Evolutionary conservation across 2,113 vertebrate genomes (phyloP).

Genomic region (Istiophorus platypterus): DNA sequence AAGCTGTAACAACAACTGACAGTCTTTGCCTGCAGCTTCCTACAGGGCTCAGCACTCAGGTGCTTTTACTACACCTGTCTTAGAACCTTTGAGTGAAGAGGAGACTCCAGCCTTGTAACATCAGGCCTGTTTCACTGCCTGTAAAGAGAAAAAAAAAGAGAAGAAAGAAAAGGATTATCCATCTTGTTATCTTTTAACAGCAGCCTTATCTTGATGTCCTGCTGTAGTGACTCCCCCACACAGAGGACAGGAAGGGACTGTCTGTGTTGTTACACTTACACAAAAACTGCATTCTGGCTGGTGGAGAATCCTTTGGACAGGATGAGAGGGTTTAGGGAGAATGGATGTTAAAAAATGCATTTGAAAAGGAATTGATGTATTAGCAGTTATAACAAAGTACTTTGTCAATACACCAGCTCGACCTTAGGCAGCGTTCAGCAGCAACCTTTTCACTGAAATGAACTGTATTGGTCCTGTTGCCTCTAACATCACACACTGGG

Average conservation of each 20-base stretch:
- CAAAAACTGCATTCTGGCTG: slow-evolving; percentile 65
- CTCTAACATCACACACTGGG: slow-evolving; percentile 20
- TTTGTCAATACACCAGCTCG: slow-evolving; percentile 55
- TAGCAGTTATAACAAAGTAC: slow-evolving; percentile 69
- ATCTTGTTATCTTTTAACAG: slow-evolving; percentile 73
- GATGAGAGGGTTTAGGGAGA: slow-evolving; percentile 61
- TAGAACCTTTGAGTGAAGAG: slow-evolving; percentile 51
- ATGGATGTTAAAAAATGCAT: slow-evolving; percentile 64
- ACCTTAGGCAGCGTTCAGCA: slow-evolving; percentile 53
- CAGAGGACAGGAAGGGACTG: slow-evolving; percentile 74
- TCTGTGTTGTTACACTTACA: slow-evolving; percentile 72
- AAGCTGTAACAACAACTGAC: slow-evolving; percentile 78
- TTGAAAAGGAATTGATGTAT: slow-evolving; percentile 75
- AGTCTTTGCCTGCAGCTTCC: slow-evolving; percentile 73
- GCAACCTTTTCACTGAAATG: slow-evolving; percentile 47
- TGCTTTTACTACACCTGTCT: slow-evolving; percentile 75
- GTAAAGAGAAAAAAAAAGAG: slow-evolving; percentile 15
- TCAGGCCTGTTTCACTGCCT: slow-evolving; percentile 44
- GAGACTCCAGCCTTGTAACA: slow-evolving; percentile 46
- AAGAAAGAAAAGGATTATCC: slow-evolving; percentile 62
- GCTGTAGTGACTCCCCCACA: slow-evolving; percentile 50
- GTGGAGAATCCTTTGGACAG: slow-evolving; percentile 55
- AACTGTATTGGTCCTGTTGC: slow-evolving; percentile 1
- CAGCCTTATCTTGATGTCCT: slow-evolving; percentile 82
- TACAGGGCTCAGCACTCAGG: slow-evolving; percentile 71